A percentile compares a stretch with the other conserved stretches of the same genome.
These are phyloP conservation scores for Carpatolechia fugitivella DNA, from an alignment of 2,888 invertebrate species.

Conservation along the genomic window DNA sequence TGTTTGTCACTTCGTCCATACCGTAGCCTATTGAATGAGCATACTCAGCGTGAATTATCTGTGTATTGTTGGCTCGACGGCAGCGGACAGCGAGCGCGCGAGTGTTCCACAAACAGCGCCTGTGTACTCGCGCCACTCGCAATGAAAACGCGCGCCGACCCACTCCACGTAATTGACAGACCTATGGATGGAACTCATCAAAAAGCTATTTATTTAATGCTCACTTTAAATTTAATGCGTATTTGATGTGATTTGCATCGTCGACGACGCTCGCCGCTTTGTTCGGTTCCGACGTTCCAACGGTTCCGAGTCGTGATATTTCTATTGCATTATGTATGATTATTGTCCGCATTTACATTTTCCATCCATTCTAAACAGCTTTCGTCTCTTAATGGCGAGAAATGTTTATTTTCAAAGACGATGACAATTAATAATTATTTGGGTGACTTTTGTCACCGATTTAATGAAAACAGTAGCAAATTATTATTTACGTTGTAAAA, in stretches of 20 bases:
- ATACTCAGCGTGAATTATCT: background rate
- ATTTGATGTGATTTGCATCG: conserved; percentile 34
- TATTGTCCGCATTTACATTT: conserved; percentile 11
- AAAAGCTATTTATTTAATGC: conserved; percentile 30
- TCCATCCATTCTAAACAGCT: conserved; percentile 11
- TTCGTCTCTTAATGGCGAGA: conserved; percentile 9
- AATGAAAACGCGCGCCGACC: background rate
- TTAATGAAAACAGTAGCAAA: background rate
- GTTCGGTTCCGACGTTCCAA: conserved; percentile 8
- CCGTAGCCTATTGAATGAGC: background rate
- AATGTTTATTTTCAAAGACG: background rate
- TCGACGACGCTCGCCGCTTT: conserved; percentile 8
- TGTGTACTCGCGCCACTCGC: background rate
- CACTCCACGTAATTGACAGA: conserved; percentile 32
- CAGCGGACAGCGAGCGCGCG: background rate
- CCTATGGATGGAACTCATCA: conserved; percentile 24
- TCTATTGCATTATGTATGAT: conserved; percentile 19
- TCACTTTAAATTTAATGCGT: background rate
- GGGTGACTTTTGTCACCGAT: background rate
- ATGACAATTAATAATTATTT: background rate
- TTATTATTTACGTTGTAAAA: no score
- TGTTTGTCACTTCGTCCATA: no score
- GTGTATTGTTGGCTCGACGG: background rate
- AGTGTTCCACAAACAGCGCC: background rate
- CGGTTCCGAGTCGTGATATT: conserved; percentile 22